Conservation (phyloP, 92 coral and sea anemone genomes). For the Epizoanthus fatuus region DNA sequence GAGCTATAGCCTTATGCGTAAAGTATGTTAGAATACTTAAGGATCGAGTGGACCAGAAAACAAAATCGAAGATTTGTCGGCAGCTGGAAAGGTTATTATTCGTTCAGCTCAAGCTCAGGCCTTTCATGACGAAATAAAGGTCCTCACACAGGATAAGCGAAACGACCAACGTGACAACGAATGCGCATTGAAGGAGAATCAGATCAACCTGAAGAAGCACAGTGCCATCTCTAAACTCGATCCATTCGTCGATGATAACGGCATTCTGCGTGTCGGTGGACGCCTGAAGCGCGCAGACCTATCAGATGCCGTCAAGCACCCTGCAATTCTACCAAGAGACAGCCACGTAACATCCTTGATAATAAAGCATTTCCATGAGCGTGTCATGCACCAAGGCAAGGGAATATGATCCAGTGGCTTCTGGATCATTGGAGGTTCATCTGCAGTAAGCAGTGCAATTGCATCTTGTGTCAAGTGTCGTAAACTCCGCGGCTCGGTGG, state of each 20-base stretch:
- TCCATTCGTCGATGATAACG: conserved; percentile 65
- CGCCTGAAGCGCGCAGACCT: conserved; percentile 42
- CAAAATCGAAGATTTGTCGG: conserved; percentile 42
- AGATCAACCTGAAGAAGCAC: conserved; percentile 2
- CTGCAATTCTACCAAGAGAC: conserved; percentile 52
- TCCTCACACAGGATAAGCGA: no score
- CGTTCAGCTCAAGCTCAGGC: conserved; percentile 41
- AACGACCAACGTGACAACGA: no score
- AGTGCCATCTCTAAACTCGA: conserved; percentile 62
- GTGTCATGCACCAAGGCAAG: conserved; percentile 56
- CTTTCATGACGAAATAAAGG: conserved; percentile 43
- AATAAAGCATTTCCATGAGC: conserved; percentile 54
- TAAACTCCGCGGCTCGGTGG: conserved; percentile 49
- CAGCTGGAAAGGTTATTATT: conserved; percentile 52
- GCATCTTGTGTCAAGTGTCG: conserved; percentile 58
- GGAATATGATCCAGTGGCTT: conserved; percentile 68
- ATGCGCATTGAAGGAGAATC: neutral
- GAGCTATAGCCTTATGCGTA: conserved; percentile 36
- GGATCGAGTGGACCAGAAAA: conserved; percentile 9
- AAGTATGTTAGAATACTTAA: neutral
- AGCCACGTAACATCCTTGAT: conserved; percentile 56
- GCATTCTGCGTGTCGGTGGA: conserved; percentile 70
- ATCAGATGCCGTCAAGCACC: conserved; percentile 48
- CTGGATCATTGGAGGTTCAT: conserved; percentile 73
- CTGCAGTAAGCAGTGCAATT: conserved; percentile 42